These are phyloP conservation scores for Athene noctua DNA, from an alignment of 2,113 vertebrate species.

Conservation along the genomic window DNA sequence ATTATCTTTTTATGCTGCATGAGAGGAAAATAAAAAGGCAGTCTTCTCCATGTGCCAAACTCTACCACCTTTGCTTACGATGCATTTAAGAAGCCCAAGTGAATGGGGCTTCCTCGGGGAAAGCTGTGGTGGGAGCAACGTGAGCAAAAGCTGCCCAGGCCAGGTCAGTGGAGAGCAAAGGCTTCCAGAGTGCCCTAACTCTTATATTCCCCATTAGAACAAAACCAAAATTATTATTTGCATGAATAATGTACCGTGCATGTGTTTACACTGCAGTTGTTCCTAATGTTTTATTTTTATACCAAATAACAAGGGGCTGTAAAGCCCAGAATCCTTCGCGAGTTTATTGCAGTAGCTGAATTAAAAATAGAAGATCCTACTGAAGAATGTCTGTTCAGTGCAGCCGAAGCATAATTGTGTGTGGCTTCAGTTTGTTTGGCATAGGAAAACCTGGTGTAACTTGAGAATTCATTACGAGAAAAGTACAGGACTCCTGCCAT, in stretches of 20 bases:
- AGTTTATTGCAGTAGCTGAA: background rate
- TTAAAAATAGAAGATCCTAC: conserved; percentile 63
- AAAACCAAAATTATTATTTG: background rate
- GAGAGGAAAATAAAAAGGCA: background rate
- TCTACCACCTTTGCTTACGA: background rate
- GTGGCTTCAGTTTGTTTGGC: conserved; percentile 76
- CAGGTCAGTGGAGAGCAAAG: background rate
- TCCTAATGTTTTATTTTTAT: conserved; percentile 28
- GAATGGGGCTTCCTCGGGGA: background rate
- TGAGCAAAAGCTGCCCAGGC: background rate
- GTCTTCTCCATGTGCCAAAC: background rate
- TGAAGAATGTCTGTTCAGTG: conserved; percentile 31
- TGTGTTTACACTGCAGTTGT: background rate
- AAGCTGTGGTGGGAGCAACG: background rate
- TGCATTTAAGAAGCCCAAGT: background rate
- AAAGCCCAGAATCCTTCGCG: background rate
- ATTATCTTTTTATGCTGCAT: background rate
- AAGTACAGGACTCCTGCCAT: conserved; percentile 76
- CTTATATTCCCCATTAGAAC: background rate
- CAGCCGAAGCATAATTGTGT: conserved; percentile 38
- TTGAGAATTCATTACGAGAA: conserved; percentile 76
- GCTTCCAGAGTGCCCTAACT: background rate
- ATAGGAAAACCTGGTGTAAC: conserved; percentile 65
- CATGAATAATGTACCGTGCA: accelerated
- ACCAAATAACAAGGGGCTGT: background rate